A percentile compares a stretch with the other conserved stretches of the same genome.
Conservation (phyloP, 2,888 invertebrate species). For the Melieria picta region DNA sequence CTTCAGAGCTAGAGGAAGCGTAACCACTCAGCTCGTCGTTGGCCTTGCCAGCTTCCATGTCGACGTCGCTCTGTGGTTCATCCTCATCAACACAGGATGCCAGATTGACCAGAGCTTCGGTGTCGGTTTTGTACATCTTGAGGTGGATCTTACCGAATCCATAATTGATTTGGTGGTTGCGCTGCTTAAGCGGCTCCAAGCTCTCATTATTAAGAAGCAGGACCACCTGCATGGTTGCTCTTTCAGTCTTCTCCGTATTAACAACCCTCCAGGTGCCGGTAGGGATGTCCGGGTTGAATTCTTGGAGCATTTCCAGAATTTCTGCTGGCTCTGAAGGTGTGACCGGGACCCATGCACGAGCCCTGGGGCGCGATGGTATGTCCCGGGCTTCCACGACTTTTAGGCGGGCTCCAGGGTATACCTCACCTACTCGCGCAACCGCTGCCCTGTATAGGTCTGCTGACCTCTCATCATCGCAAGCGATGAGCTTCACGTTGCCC, state of each 20-base stretch:
- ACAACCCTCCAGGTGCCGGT: constrained; percentile 5
- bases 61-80: not conserved
- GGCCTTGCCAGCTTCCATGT: not conserved
- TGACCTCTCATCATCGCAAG: constrained; percentile 21
- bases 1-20: no score
- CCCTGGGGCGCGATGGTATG: constrained; percentile 3
- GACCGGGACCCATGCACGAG: constrained; percentile 9
- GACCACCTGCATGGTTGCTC: constrained; percentile 1
- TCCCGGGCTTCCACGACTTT: not conserved
- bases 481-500: constrained; percentile 25
- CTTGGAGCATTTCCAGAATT: no score
- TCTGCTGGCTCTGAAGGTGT: not conserved
- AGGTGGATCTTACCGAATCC: not conserved
- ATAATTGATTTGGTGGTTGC: not conserved
- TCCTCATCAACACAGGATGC: not conserved
- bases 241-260: not conserved
- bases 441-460: constrained; percentile 24
- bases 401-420: constrained; percentile 20
- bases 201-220: not conserved
- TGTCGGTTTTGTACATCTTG: not conserved
- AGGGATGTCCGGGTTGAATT: not conserved
- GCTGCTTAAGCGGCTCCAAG: not conserved
- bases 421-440: constrained; percentile 13
- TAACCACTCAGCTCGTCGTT: no score
- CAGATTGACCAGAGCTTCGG: not conserved